A percentile compares a stretch with the other conserved stretches of the same genome.
Evolutionary conservation across 2,113 vertebrate genomes (phyloP).

Genomic region (Xiphophorus couchianus): DNA sequence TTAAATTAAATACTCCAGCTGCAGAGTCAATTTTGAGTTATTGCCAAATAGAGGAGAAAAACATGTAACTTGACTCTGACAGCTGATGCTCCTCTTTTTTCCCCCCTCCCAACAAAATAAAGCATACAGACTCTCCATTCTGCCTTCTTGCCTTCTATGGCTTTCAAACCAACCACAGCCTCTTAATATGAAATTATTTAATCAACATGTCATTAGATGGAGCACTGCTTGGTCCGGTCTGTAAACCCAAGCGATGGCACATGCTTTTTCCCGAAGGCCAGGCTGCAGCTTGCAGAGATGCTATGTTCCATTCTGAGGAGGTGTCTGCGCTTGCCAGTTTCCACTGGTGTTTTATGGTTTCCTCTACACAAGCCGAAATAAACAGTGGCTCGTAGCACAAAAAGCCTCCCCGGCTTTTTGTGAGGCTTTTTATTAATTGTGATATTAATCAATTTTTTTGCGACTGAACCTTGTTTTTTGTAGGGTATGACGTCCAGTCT

Average conservation of each 20-base stretch:
- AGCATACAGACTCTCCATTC: conserved; percentile 7
- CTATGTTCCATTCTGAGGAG: conserved; percentile 18
- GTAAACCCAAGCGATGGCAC: conserved; percentile 62
- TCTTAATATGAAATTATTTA: conserved; percentile 66
- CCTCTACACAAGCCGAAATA: conserved; percentile 23
- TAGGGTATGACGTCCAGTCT: conserved; percentile 93
- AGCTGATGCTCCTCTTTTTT: conserved; percentile 29
- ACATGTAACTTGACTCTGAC: conserved; percentile 23
- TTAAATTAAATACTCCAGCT: conserved; percentile 20
- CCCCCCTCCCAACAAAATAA: conserved; percentile 39
- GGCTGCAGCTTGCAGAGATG: conserved; percentile 11
- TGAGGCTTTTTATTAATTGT: too few relatives aligned
- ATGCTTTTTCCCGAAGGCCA: neutral
- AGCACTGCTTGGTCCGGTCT: conserved; percentile 29
- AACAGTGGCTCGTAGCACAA: conserved; percentile 18
- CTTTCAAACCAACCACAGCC: conserved; percentile 28
- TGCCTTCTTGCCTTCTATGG: conserved; percentile 65
- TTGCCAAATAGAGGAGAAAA: conserved; percentile 7
- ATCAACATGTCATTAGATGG: conserved; percentile 68
- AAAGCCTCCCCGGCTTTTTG: neutral
- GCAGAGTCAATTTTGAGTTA: conserved; percentile 35
- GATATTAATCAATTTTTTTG: too few relatives aligned
- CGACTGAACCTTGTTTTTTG: neutral
- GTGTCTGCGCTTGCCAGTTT: conserved; percentile 29
- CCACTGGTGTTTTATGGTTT: conserved; percentile 45